Evolutionary conservation across 1,140 invertebrate genomes (phyloP).

Genomic region (Daktulosphaira vitifoliae): DNA sequence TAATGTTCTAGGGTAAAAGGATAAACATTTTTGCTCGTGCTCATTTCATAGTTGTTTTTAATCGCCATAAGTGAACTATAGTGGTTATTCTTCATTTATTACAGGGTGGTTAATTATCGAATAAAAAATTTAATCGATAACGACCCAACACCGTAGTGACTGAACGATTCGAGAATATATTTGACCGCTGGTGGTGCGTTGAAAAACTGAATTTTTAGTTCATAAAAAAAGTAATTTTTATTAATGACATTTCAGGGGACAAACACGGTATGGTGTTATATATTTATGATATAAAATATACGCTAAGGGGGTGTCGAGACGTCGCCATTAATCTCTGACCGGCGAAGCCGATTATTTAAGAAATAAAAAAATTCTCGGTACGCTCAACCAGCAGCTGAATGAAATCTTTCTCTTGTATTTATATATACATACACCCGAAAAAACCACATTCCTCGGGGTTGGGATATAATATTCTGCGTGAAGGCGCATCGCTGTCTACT

Average conservation of each 20-base stretch:
- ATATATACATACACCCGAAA: too few species aligned
- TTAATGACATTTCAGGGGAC: slow-evolving; percentile 5
- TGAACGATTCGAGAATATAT: too few species aligned
- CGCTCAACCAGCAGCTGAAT: neutral
- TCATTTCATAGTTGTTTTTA: too few species aligned
- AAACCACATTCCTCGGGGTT: neutral
- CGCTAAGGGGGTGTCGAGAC: neutral
- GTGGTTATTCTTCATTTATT: too few species aligned
- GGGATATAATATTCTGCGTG: neutral
- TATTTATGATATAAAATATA: neutral
- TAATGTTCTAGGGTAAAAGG: too few species aligned
- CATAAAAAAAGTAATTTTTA: slow-evolving; percentile 7
- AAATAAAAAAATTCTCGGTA: slow-evolving; percentile 23
- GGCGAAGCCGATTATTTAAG: slow-evolving; percentile 17
- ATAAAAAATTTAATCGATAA: too few species aligned
- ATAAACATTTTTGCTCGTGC: too few species aligned
- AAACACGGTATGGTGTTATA: neutral
- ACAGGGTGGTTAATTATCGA: too few species aligned
- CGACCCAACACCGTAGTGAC: too few species aligned
- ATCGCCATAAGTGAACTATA: too few species aligned
- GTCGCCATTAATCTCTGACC: slow-evolving; percentile 32
- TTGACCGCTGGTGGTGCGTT: too few species aligned
- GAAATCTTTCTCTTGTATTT: neutral
- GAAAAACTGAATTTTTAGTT: too few species aligned
- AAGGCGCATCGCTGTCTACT: slow-evolving; percentile 28